Evolutionary conservation across 2,113 vertebrate species (phyloP).

Genomic region (Chloropsis hardwickii): DNA sequence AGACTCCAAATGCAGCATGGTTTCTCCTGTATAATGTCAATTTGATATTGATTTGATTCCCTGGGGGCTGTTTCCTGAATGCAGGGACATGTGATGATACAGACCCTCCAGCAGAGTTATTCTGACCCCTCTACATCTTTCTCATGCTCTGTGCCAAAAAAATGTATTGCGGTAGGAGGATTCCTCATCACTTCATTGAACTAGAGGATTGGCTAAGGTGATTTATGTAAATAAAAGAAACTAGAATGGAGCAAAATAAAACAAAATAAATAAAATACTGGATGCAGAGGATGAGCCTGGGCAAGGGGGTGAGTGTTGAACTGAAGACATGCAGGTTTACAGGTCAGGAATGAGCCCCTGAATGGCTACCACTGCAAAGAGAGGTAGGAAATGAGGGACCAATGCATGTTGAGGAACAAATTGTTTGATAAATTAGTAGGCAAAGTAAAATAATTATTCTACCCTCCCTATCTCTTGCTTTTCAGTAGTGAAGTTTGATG

Average conservation of each 20-base stretch:
- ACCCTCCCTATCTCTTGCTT: background rate
- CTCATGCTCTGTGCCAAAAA: background rate
- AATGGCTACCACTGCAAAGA: too few relatives aligned
- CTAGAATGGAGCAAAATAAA: background rate
- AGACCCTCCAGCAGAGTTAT: background rate
- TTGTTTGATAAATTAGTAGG: background rate
- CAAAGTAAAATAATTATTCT: background rate
- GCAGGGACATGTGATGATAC: background rate
- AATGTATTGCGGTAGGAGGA: background rate
- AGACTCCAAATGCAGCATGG: background rate
- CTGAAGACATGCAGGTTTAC: background rate
- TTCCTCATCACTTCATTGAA: background rate
- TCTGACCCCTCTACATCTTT: background rate
- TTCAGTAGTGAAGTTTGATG: background rate
- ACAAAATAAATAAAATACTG: background rate
- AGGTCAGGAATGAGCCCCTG: background rate
- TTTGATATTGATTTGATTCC: background rate
- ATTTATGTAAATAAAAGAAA: background rate
- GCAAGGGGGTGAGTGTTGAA: background rate
- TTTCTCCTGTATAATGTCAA: background rate
- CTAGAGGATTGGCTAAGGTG: background rate
- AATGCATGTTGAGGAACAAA: fast-evolving
- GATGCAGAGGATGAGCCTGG: background rate
- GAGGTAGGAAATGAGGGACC: background rate
- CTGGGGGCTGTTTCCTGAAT: background rate